Percentiles rank a stretch among this genome's conserved stretches.
phyloP scores from a whole-genome alignment of 2,888 invertebrate genomes.

The Orthosia gothica region DNA sequence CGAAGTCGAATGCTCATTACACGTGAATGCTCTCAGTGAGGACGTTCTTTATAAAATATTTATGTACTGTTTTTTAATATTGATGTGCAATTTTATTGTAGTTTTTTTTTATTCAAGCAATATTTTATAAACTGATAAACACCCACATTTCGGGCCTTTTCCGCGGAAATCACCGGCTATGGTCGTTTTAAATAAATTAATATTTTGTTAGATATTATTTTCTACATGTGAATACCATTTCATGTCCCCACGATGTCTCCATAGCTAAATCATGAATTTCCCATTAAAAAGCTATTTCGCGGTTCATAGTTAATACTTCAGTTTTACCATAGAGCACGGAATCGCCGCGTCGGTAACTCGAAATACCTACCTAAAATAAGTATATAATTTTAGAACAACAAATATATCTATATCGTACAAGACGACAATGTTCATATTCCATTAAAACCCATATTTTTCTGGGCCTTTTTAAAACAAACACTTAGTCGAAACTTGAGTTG shows the following conservation, averaged over 20 bases:
- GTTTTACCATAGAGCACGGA: neutral
- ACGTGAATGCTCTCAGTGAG: no score
- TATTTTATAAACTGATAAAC: slow-evolving; percentile 15
- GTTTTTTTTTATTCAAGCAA: neutral
- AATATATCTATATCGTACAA: no score
- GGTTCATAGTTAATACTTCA: slow-evolving; percentile 18
- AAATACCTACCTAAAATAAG: no score
- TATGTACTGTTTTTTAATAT: slow-evolving; percentile 23
- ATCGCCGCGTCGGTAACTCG: neutral
- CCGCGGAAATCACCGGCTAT: neutral
- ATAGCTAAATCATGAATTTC: slow-evolving; percentile 18
- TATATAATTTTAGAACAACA: no score
- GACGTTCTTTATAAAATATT: no score
- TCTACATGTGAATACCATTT: neutral
- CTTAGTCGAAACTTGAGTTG: no score
- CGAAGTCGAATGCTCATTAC: no score
- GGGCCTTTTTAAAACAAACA: no score
- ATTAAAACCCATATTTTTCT: no score
- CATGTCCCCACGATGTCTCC: neutral
- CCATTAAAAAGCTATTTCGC: slow-evolving; percentile 12
- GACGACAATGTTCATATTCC: no score
- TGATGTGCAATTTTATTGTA: slow-evolving; percentile 14
- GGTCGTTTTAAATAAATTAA: slow-evolving; percentile 7
- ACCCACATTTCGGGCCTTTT: neutral
- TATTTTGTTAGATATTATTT: slow-evolving; percentile 9